Conservation (phyloP, 2,888 invertebrate genomes). For the Stratiomys singularior region DNA sequence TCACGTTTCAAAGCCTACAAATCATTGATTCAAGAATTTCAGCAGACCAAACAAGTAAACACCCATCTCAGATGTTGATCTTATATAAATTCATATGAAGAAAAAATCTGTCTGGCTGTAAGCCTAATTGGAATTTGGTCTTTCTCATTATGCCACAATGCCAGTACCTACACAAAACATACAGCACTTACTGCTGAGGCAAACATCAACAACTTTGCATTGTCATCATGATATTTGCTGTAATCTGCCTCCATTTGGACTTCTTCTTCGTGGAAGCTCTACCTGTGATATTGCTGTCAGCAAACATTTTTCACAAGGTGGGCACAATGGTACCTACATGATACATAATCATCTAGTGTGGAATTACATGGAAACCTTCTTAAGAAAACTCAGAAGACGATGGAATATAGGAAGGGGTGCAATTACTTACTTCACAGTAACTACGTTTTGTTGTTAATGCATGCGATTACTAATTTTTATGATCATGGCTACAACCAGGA, state of each 20-base stretch:
- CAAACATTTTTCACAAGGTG: slow-evolving; percentile 26
- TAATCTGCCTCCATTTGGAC: slow-evolving; percentile 12
- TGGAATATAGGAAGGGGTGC: slow-evolving; percentile 4
- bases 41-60: too few species aligned
- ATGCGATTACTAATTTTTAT: background rate
- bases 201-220: slow-evolving; percentile 14
- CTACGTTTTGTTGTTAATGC: background rate
- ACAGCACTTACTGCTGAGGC: background rate
- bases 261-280: background rate
- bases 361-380: background rate
- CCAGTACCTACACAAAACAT: background rate
- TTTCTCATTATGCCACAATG: background rate
- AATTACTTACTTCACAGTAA: background rate
- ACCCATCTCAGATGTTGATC: too few species aligned
- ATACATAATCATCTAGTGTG: background rate
- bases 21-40: too few species aligned
- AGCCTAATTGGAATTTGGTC: slow-evolving; percentile 9
- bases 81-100: background rate
- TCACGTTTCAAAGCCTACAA: too few species aligned
- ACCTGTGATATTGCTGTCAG: slow-evolving; percentile 15
- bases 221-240: slow-evolving; percentile 14
- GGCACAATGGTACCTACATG: background rate
- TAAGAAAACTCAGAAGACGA: background rate
- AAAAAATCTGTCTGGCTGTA: slow-evolving; percentile 13
- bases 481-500: background rate